Evolutionary conservation across 2,113 vertebrate species (phyloP).

Genomic region (Eretmochelys imbricata): DNA sequence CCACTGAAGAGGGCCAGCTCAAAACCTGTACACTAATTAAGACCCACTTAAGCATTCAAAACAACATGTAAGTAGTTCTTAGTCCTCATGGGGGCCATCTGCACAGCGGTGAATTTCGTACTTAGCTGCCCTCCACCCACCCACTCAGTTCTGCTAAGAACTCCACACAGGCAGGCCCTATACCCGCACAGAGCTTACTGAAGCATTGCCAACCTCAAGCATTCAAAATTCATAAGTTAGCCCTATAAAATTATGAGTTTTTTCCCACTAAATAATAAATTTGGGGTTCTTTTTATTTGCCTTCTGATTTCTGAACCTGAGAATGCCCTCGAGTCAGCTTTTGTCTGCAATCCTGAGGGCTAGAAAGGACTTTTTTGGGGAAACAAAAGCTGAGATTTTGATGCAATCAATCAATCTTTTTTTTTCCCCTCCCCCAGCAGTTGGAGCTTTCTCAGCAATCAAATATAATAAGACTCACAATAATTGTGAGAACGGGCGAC

Average conservation of each 20-base stretch:
- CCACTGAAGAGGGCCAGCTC: neutral
- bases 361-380: neutral
- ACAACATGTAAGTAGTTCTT: neutral
- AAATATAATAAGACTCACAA: neutral
- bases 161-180: accelerated
- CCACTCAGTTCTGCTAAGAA: neutral
- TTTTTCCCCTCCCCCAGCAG: neutral
- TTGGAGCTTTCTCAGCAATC: constrained; percentile 22
- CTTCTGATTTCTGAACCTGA: neutral
- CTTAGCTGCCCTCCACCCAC: neutral
- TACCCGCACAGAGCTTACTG: accelerated
- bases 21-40: neutral
- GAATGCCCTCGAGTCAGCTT: neutral
- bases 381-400: neutral
- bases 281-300: neutral
- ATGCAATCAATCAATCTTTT: neutral
- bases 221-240: neutral
- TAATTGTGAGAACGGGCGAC: neutral
- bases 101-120: neutral
- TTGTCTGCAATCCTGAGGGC: neutral
- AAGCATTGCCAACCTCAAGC: neutral
- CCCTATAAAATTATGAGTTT: neutral
- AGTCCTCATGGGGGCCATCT: neutral
- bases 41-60: accelerated
- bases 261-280: neutral